These are phyloP conservation scores for Osmerus eperlanus DNA, from an alignment of 2,113 vertebrate genomes.

Conservation along the genomic window DNA sequence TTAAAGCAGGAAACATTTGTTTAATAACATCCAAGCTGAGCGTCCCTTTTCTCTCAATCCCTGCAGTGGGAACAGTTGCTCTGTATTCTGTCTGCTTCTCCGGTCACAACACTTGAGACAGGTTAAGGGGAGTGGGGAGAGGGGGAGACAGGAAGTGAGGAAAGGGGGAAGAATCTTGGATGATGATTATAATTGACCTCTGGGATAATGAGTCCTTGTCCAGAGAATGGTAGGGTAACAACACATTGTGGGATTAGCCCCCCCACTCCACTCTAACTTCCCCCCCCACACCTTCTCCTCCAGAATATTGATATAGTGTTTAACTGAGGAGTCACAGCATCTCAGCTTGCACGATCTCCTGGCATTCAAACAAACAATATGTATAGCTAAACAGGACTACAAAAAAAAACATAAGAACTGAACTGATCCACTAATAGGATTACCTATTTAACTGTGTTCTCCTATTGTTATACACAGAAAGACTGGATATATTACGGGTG, in stretches of 20 bases:
- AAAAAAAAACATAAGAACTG: too few relatives aligned
- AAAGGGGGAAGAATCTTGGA: background rate
- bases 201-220: constrained; percentile 48
- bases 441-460: too few relatives aligned
- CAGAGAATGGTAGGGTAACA: constrained; percentile 29
- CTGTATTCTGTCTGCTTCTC: background rate
- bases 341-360: too few relatives aligned
- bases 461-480: too few relatives aligned
- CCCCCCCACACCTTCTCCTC: too few relatives aligned
- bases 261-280: background rate
- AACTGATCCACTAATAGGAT: too few relatives aligned
- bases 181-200: constrained; percentile 51
- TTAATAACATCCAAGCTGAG: too few relatives aligned
- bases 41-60: background rate
- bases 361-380: too few relatives aligned
- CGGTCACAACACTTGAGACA: too few relatives aligned
- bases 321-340: background rate
- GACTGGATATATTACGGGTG: too few relatives aligned
- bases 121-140: background rate
- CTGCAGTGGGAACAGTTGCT: background rate
- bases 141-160: background rate
- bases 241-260: constrained; percentile 37
- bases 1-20: background rate
- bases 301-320: too few relatives aligned
- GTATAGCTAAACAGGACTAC: too few relatives aligned